These are phyloP conservation scores for Tokudaia muenninki DNA, from an alignment of 2,797 vertebrate species.

Conservation along the genomic window DNA sequence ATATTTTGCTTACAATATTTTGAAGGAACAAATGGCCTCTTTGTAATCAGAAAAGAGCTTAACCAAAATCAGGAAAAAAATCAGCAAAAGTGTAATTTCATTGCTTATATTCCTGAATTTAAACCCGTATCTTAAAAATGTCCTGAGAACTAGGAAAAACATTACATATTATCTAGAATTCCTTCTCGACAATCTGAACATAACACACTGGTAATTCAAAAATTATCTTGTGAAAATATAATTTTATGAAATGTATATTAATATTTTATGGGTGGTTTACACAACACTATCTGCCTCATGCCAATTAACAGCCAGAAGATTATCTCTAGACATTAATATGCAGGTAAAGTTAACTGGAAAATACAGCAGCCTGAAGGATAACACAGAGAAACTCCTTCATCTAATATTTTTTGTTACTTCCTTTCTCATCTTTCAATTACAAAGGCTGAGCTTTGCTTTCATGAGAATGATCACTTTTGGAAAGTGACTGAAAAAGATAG, in stretches of 20 bases:
- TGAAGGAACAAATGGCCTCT: not conserved
- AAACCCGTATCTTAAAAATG: not conserved
- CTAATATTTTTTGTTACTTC: not conserved
- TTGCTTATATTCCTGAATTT: not conserved
- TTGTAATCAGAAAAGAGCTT: not conserved
- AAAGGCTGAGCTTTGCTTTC: not conserved
- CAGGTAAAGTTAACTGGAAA: conserved; percentile 24
- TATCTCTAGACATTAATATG: not conserved
- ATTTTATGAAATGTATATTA: conserved; percentile 3
- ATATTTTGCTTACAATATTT: conserved; percentile 5
- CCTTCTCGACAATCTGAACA: not conserved
- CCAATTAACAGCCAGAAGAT: not conserved
- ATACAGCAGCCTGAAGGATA: not conserved
- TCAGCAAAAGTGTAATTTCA: not conserved
- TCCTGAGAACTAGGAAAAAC: not conserved
- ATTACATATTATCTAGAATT: not conserved
- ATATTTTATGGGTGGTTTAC: not conserved
- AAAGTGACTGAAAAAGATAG: not conserved
- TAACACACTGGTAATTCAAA: not conserved
- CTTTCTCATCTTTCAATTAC: not conserved
- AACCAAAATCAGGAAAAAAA: conserved; percentile 38
- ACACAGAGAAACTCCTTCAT: not conserved
- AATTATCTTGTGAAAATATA: not conserved
- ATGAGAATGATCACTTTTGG: not conserved
- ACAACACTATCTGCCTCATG: not conserved